A percentile compares a stretch with the other conserved stretches of the same genome.
These are phyloP conservation scores for Etheostoma spectabile DNA, from an alignment of 2,113 vertebrate genomes.

Conservation along the genomic window DNA sequence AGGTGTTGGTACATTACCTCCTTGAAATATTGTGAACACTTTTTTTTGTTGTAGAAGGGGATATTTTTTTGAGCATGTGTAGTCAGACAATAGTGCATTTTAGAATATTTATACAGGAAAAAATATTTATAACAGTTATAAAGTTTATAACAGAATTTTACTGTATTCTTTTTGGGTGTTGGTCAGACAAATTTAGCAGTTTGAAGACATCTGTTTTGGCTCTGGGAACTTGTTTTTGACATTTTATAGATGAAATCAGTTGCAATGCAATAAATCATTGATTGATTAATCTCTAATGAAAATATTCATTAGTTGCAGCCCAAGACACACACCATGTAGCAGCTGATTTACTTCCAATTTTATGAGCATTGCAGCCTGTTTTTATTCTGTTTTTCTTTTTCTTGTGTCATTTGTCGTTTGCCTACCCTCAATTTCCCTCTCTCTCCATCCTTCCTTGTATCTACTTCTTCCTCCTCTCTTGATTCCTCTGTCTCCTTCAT, in stretches of 20 bases:
- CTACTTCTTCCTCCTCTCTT: slow-evolving; percentile 23
- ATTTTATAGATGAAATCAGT: not conserved
- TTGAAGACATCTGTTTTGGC: not conserved
- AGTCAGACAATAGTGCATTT: not conserved
- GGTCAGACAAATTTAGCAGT: not conserved
- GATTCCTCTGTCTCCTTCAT: slow-evolving; percentile 34
- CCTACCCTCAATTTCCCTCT: slow-evolving; percentile 6
- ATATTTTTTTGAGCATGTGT: not conserved
- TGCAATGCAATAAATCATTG: slow-evolving; percentile 5
- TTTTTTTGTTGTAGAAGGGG: not conserved
- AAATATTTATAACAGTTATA: not conserved
- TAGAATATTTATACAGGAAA: not conserved
- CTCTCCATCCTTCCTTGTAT: slow-evolving; percentile 6
- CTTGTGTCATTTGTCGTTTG: slow-evolving; percentile 25
- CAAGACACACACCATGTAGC: not conserved
- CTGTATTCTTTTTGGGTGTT: not conserved
- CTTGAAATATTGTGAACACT: slow-evolving; percentile 33
- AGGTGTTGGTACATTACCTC: slow-evolving; percentile 33
- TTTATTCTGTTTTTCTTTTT: slow-evolving; percentile 16
- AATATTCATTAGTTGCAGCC: not conserved
- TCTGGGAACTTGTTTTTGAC: not conserved
- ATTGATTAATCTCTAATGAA: slow-evolving; percentile 11
- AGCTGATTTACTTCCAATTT: slow-evolving; percentile 6
- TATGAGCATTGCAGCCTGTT: slow-evolving; percentile 12
- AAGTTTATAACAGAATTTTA: not conserved